Percentiles rank a stretch among this genome's conserved stretches.
These are phyloP conservation scores for Amblyopsis hoosieri DNA, from an alignment of 2,797 vertebrate species.

Conservation along the genomic window DNA sequence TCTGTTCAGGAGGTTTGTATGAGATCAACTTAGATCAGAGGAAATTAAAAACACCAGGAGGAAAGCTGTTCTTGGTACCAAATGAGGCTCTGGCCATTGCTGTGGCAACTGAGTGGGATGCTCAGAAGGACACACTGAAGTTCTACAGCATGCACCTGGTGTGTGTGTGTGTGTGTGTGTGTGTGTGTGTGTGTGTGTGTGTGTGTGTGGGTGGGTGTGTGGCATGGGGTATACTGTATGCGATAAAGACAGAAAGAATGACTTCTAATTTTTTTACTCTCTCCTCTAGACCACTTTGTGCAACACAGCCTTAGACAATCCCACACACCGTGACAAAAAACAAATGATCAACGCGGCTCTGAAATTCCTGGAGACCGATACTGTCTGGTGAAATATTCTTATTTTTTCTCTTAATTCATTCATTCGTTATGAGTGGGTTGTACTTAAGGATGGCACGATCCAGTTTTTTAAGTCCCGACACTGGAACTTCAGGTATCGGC, in stretches of 20 bases:
- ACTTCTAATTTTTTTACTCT: slow-evolving; percentile 5
- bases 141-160: slow-evolving; percentile 97
- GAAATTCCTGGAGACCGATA: slow-evolving; percentile 96
- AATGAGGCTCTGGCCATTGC: slow-evolving; percentile 91
- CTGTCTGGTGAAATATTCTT: slow-evolving; percentile 83
- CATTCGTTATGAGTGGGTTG: background rate
- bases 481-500: no score
- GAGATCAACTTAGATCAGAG: slow-evolving; percentile 92
- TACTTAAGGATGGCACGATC: background rate
- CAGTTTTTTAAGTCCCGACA: no score
- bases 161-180: slow-evolving; percentile 23
- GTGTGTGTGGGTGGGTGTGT: no score
- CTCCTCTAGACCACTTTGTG: slow-evolving; percentile 88
- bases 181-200: background rate
- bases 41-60: slow-evolving; percentile 94
- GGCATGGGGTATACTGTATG: no score
- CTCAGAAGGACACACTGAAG: slow-evolving; percentile 91
- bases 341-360: slow-evolving; percentile 88
- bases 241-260: background rate
- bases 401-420: background rate
- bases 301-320: slow-evolving; percentile 95
- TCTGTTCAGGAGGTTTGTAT: slow-evolving; percentile 82
- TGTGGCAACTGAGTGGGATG: slow-evolving; percentile 95
- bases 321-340: slow-evolving; percentile 83
- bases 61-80: slow-evolving; percentile 90